Evolutionary conservation across 2,888 invertebrate genomes (phyloP).

Genomic region (Melitaea athalia): DNA sequence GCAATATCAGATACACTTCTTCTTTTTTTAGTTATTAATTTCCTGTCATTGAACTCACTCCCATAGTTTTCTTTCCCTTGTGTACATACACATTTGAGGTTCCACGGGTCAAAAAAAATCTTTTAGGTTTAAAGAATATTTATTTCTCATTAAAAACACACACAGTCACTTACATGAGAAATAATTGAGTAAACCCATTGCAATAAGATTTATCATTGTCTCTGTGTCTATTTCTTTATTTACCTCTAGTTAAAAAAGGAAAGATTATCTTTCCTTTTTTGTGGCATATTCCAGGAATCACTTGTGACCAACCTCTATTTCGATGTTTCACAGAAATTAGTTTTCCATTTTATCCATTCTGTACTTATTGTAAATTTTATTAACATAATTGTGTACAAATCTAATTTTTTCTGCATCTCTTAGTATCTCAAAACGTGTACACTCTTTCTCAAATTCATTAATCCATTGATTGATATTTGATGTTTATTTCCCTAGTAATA

Average conservation of each 20-base stretch:
- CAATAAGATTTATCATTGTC: conserved; percentile 37
- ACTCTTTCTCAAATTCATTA: conserved; percentile 18
- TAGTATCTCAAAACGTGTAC: conserved; percentile 11
- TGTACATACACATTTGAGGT: no score
- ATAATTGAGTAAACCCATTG: conserved; percentile 29
- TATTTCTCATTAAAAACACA: no score
- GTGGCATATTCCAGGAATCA: conserved; percentile 39
- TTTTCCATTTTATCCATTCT: conserved; percentile 41
- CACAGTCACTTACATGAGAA: no score
- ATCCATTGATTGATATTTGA: neutral
- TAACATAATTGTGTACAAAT: conserved; percentile 28
- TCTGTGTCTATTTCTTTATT: conserved; percentile 32
- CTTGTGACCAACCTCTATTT: neutral
- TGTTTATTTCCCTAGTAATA: neutral
- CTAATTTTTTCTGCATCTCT: conserved; percentile 1
- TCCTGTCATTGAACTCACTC: no score
- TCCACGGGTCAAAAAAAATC: no score
- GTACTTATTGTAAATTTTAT: conserved; percentile 27
- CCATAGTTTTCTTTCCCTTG: no score
- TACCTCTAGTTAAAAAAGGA: conserved; percentile 33
- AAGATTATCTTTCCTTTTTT: conserved; percentile 41
- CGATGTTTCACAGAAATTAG: conserved; percentile 37
- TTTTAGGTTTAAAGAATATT: no score
- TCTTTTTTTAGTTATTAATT: no score
- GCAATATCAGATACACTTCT: no score